Conservation (phyloP, 2,797 vertebrate species). For the Dryobates pubescens region DNA sequence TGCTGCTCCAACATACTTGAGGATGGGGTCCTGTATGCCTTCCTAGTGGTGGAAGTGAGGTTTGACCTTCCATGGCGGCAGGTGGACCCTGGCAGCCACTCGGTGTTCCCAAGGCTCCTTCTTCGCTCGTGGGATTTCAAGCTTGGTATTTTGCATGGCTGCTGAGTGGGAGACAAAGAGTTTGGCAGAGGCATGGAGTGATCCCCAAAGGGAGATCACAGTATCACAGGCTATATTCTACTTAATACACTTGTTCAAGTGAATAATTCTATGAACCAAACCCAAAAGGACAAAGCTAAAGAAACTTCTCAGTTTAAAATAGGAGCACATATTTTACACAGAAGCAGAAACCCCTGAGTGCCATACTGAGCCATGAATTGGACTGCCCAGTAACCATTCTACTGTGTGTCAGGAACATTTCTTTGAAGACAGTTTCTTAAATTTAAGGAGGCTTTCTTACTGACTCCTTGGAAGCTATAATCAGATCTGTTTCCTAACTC, state of each 20-base stretch:
- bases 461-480: not conserved
- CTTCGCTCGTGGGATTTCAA: not conserved
- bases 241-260: not conserved
- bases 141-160: not conserved
- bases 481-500: not conserved
- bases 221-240: not conserved
- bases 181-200: not conserved
- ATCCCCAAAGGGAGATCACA: not conserved
- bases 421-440: not conserved
- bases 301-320: not conserved
- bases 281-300: not conserved
- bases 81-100: accelerated
- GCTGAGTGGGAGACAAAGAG: not conserved
- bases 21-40: not conserved
- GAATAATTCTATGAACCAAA: not conserved
- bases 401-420: not conserved
- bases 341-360: not conserved
- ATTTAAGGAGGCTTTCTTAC: not conserved
- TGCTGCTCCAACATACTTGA: not conserved
- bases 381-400: not conserved
- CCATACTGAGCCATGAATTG: not conserved
- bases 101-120: not conserved
- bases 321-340: not conserved
- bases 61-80: not conserved
- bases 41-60: not conserved